Conservation (phyloP, 2,797 vertebrate genomes). For the Pantherophis alleghaniensis region DNA sequence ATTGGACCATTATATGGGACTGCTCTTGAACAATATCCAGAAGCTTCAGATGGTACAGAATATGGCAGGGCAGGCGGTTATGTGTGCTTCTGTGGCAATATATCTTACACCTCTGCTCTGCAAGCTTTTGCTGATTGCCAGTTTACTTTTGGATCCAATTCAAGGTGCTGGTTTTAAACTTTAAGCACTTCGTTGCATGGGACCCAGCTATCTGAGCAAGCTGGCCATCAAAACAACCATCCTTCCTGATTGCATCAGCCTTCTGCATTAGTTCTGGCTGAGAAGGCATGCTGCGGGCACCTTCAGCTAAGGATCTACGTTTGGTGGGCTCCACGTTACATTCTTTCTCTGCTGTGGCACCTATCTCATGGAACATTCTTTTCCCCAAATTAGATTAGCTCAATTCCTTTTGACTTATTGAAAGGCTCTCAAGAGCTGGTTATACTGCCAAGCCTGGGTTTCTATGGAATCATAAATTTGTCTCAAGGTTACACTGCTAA, state of each 20-base stretch:
- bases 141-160: not conserved
- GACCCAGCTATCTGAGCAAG: not conserved
- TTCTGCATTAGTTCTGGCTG: not conserved
- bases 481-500: too few relatives aligned
- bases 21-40: not conserved
- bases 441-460: not conserved
- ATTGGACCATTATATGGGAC: not conserved
- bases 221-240: not conserved
- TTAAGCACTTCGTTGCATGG: not conserved
- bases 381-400: not conserved
- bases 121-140: not conserved
- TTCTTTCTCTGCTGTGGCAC: not conserved
- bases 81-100: not conserved
- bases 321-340: not conserved
- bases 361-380: not conserved
- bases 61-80: not conserved
- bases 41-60: not conserved
- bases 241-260: not conserved
- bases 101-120: not conserved
- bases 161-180: not conserved
- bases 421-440: not conserved
- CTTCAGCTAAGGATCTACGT: not conserved
- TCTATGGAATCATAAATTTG: not conserved
- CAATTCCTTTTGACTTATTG: not conserved
- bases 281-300: not conserved